Conservation (phyloP, 2,113 vertebrate genomes). For the Rhadina sibilatrix region DNA sequence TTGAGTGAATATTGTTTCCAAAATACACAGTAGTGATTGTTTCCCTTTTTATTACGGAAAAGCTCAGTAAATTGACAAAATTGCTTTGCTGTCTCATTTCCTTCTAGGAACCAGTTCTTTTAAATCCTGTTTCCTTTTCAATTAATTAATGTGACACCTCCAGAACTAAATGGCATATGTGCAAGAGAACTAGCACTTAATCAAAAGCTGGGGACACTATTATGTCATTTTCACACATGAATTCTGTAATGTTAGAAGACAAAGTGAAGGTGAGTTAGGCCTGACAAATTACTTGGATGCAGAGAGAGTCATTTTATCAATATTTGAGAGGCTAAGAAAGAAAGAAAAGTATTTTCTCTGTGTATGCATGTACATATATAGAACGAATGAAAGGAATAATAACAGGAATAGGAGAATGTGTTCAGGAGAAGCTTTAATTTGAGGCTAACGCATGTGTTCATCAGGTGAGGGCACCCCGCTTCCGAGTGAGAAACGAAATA, state of each 20-base stretch:
- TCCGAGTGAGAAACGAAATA: slow-evolving; percentile 29
- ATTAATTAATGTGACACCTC: background rate
- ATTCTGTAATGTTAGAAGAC: background rate
- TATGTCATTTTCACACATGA: background rate
- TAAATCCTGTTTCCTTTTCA: background rate
- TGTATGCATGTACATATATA: rapidly evolving
- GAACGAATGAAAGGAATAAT: background rate
- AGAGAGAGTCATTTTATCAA: background rate
- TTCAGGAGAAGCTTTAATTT: background rate
- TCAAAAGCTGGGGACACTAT: background rate
- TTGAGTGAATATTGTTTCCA: background rate
- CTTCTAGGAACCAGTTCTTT: background rate
- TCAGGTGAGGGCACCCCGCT: background rate
- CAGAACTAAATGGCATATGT: background rate
- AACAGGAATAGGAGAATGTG: background rate
- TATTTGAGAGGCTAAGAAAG: background rate
- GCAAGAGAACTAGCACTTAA: background rate
- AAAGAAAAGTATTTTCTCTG: background rate
- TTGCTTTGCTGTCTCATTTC: background rate
- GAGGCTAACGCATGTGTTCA: background rate
- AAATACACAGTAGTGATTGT: background rate
- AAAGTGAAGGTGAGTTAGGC: background rate
- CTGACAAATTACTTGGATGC: background rate
- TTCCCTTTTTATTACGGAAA: background rate
- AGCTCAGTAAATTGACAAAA: background rate